phyloP scores from a whole-genome alignment of 2,797 vertebrate genomes.

The Enteromius trimaculatus region DNA sequence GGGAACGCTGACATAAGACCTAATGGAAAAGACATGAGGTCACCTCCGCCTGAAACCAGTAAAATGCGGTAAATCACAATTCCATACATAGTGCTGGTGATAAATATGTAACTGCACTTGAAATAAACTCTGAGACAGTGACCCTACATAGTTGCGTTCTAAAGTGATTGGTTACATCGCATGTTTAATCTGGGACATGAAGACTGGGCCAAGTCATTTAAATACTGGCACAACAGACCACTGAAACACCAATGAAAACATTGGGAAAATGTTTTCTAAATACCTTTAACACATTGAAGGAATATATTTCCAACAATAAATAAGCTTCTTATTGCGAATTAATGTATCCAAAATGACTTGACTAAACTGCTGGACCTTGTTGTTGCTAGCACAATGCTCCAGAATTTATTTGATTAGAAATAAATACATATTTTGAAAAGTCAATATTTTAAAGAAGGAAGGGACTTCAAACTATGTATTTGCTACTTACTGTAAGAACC shows the following conservation, averaged over 20 bases:
- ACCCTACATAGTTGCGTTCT: background rate
- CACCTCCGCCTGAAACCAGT: background rate
- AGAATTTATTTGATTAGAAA: background rate
- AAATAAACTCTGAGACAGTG: background rate
- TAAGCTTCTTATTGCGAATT: background rate
- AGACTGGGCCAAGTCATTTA: background rate
- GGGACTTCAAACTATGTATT: background rate
- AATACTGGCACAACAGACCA: background rate
- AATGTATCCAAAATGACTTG: background rate
- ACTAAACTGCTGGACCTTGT: background rate
- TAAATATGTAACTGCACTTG: background rate
- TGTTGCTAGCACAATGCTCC: background rate
- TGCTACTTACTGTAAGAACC: background rate
- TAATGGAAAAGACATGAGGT: slow-evolving; percentile 1
- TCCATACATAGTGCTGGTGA: background rate
- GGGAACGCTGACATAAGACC: background rate
- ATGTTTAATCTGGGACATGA: background rate
- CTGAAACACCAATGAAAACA: background rate
- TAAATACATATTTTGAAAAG: background rate
- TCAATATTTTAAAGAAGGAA: background rate
- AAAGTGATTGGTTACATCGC: background rate
- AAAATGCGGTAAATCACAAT: background rate
- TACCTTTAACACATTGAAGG: background rate
- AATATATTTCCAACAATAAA: background rate
- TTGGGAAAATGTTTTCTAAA: background rate